Percentiles rank a stretch among this genome's conserved stretches.
Conservation (phyloP, 2,888 invertebrate species). For the Eumerus sabulonum region DNA sequence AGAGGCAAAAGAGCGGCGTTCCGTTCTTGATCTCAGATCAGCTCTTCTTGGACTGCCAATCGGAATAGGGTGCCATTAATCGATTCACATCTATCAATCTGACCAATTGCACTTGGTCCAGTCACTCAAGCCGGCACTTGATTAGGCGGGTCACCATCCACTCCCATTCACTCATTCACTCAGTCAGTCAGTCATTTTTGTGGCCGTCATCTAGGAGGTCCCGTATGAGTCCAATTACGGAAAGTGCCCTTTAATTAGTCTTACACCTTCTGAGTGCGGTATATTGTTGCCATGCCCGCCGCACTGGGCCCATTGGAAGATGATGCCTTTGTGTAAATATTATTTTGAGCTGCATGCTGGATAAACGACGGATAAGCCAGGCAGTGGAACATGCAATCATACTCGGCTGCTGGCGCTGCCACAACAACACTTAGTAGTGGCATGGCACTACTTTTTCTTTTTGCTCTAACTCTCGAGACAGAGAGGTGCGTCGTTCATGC, state of each 20-base stretch:
- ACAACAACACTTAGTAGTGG: conserved; percentile 31
- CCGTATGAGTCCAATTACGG: conserved; percentile 58
- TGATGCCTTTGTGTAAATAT: conserved; percentile 65
- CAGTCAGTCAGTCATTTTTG: conserved; percentile 1
- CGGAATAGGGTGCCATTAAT: conserved; percentile 56
- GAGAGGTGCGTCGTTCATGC: conserved; percentile 1
- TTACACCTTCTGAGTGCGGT: conserved; percentile 59
- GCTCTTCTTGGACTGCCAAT: conserved; percentile 30
- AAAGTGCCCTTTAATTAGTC: conserved; percentile 69
- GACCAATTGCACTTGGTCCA: conserved; percentile 56
- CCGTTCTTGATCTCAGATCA: background rate
- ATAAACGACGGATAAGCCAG: conserved; percentile 3
- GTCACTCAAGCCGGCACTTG: conserved; percentile 49
- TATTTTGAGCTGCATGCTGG: conserved; percentile 41
- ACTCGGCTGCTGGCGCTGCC: conserved; percentile 39
- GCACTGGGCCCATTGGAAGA: conserved; percentile 61
- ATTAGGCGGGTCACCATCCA: conserved; percentile 59
- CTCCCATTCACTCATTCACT: conserved; percentile 49
- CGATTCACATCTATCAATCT: conserved; percentile 64
- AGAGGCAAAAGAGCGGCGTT: conserved; percentile 53
- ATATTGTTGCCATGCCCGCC: conserved; percentile 4
- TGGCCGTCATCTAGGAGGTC: conserved; percentile 63
- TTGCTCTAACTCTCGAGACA: too few species aligned
- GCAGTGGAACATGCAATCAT: conserved; percentile 65
- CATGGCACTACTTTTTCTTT: too few species aligned